Conservation (phyloP, 2,113 vertebrate genomes). For the Melanerpes formicivorus region DNA sequence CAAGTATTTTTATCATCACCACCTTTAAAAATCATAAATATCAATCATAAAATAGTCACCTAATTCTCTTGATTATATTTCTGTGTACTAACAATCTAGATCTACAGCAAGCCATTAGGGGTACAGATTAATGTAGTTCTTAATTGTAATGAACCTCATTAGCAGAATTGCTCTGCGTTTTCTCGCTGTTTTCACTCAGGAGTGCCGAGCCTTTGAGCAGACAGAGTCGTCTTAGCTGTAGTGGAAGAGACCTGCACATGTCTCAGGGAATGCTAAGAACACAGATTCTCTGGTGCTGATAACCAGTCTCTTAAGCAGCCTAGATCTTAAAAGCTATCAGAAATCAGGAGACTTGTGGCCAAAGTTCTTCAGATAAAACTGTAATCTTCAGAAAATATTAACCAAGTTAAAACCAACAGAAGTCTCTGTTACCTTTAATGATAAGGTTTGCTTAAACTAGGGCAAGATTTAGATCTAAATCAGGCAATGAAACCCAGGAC, state of each 20-base stretch:
- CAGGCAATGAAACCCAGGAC: neutral
- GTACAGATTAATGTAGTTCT: neutral
- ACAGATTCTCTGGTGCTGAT: neutral
- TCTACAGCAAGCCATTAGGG: neutral
- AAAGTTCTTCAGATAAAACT: neutral
- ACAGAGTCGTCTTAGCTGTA: neutral
- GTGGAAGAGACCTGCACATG: neutral
- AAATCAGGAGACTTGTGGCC: neutral
- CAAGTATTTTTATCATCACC: neutral
- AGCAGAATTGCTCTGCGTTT: neutral
- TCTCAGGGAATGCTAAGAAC: neutral
- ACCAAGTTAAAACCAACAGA: neutral
- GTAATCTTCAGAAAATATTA: neutral
- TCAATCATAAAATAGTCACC: neutral
- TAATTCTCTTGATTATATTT: neutral
- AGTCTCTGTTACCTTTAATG: neutral
- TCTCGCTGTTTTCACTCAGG: neutral
- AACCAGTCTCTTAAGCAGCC: neutral
- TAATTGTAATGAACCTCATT: neutral
- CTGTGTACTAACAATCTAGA: neutral
- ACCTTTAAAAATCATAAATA: neutral
- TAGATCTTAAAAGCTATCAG: neutral
- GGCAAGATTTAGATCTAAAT: neutral
- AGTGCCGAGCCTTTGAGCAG: neutral
- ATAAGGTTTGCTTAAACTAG: neutral